A percentile compares a stretch with the other conserved stretches of the same genome.
phyloP scores from a whole-genome alignment of 2,888 invertebrate species.

The Amphiduros pacificus region DNA sequence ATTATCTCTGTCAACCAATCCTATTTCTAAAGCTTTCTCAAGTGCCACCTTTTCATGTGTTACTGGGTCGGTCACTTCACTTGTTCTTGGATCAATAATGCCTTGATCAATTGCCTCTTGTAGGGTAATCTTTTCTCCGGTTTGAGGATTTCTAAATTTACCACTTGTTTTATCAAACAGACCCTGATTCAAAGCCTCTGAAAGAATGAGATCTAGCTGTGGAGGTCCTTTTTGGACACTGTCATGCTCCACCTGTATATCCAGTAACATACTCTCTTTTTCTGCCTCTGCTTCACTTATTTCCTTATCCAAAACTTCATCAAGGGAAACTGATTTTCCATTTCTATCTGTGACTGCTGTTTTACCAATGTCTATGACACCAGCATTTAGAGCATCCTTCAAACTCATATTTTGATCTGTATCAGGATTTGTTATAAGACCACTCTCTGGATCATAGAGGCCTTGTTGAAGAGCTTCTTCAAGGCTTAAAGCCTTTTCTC shows the following conservation, averaged over 20 bases:
- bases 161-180: conserved; percentile 58
- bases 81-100: conserved; percentile 16
- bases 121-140: conserved; percentile 12
- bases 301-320: conserved; percentile 43
- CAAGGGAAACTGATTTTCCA: conserved; percentile 58
- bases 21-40: conserved; percentile 75
- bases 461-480: conserved; percentile 40
- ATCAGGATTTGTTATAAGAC: conserved; percentile 12
- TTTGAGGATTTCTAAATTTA: conserved; percentile 39
- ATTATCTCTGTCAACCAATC: conserved; percentile 75
- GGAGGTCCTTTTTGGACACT: too few species aligned
- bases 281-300: conserved; percentile 51
- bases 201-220: conserved; percentile 42
- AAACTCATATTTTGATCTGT: conserved; percentile 18
- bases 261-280: not conserved
- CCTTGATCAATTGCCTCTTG: conserved; percentile 68
- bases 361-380: conserved; percentile 6
- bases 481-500: conserved; percentile 59
- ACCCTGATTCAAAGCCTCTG: conserved; percentile 53
- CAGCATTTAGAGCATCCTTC: conserved; percentile 15
- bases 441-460: conserved; percentile 13
- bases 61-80: conserved; percentile 24
- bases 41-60: conserved; percentile 67
- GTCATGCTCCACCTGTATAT: too few species aligned
- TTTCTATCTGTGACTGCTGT: conserved; percentile 56